Conservation (phyloP, 2,797 vertebrate genomes). For the Notamacropus eugenii region DNA sequence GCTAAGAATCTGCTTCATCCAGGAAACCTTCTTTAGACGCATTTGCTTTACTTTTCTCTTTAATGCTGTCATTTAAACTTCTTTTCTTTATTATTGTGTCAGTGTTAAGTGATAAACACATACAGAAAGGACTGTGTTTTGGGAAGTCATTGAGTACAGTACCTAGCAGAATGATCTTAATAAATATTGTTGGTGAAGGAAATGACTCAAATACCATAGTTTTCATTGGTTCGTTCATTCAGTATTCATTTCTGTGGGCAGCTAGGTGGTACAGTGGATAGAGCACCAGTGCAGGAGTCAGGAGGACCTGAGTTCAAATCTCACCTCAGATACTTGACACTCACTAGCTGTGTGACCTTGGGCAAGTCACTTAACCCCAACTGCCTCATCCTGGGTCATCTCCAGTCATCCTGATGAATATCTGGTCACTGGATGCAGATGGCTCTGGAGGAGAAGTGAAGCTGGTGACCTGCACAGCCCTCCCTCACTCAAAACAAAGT, state of each 20-base stretch:
- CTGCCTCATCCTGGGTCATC: no score
- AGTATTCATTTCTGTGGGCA: background rate
- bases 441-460: no score
- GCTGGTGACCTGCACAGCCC: no score
- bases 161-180: background rate
- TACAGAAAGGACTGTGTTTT: background rate
- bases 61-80: background rate
- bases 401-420: no score
- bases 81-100: background rate
- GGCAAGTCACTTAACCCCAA: no score
- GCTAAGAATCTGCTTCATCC: background rate
- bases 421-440: no score
- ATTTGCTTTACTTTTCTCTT: constrained; percentile 14
- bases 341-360: no score
- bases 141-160: background rate
- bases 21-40: background rate
- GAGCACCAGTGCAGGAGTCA: no score
- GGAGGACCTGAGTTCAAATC: no score
- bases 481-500: no score
- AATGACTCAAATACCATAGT: background rate
- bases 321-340: no score
- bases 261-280: no score
- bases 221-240: background rate
- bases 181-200: background rate
- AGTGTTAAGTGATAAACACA: background rate